These are phyloP conservation scores for Pipistrellus pygmaeus DNA, from an alignment of 2,797 vertebrate species.

Conservation along the genomic window DNA sequence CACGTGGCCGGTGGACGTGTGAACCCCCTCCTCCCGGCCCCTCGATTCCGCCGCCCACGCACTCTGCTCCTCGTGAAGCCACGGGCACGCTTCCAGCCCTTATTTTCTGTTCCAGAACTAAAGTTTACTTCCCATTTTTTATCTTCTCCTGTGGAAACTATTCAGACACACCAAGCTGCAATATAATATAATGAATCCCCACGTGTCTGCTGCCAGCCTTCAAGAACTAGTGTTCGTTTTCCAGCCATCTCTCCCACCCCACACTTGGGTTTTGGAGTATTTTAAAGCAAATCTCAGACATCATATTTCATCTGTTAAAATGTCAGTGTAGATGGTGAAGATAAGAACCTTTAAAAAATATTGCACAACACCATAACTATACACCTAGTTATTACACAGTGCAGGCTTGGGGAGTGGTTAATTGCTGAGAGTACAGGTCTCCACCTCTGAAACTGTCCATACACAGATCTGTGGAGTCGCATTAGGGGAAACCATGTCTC, in stretches of 20 bases:
- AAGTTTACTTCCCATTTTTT: neutral
- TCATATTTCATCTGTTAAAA: neutral
- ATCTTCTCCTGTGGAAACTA: neutral
- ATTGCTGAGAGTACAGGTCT: neutral
- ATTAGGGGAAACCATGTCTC: neutral
- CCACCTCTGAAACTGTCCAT: neutral
- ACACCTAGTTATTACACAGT: neutral
- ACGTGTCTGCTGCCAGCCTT: neutral
- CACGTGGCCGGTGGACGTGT: neutral
- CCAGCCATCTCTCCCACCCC: neutral
- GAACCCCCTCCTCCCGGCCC: rapidly evolving
- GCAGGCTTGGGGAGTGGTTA: neutral
- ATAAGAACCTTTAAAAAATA: neutral
- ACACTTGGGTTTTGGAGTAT: neutral
- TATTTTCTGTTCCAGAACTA: neutral
- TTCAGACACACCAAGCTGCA: neutral
- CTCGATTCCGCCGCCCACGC: rapidly evolving
- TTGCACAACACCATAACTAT: neutral
- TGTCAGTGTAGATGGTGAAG: neutral
- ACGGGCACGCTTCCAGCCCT: neutral
- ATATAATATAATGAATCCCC: neutral
- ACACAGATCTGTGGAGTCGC: neutral
- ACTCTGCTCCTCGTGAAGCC: neutral
- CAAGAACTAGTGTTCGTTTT: neutral
- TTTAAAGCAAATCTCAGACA: neutral